Percentiles rank a stretch among this genome's conserved stretches.
Conservation (phyloP, 2,888 invertebrate species). For the Andrena fulva region DNA sequence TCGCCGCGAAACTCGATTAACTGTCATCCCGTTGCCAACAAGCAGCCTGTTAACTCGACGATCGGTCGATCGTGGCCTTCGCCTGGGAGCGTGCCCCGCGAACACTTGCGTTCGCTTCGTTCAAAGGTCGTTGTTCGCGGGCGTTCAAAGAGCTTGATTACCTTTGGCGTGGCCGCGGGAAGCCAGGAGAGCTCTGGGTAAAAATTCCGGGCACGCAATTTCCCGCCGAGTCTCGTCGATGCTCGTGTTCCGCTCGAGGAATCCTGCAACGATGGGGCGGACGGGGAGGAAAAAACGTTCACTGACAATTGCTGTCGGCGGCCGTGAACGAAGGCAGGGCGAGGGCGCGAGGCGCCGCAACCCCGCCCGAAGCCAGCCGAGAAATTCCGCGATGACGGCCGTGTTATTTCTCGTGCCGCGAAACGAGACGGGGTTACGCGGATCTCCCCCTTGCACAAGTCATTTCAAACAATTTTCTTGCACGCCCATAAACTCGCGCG, state of each 20-base stretch:
- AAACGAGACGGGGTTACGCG: conserved; percentile 28
- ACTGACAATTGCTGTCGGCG: conserved; percentile 7
- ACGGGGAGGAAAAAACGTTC: neutral
- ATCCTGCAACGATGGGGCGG: too few relatives aligned
- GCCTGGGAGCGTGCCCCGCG: neutral
- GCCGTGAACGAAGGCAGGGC: neutral
- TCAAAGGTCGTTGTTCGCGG: neutral
- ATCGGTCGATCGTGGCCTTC: neutral
- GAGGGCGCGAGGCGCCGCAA: conserved; percentile 6
- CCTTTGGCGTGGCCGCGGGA: neutral
- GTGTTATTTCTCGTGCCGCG: conserved; percentile 60
- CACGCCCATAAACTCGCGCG: conserved; percentile 27
- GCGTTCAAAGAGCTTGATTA: neutral
- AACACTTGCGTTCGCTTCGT: neutral
- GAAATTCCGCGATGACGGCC: conserved; percentile 53
- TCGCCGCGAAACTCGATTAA: conserved; percentile 29
- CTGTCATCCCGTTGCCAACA: neutral
- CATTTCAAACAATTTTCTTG: conserved; percentile 56
- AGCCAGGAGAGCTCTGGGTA: neutral
- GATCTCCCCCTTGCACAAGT: conserved; percentile 29
- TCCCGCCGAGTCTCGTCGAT: neutral
- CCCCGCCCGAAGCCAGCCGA: conserved; percentile 28
- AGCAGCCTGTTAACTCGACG: conserved; percentile 20
- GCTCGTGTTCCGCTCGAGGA: neutral
- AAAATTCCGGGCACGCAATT: neutral